These are phyloP conservation scores for Scaptomyza flava DNA, from an alignment of 2,888 invertebrate genomes.

Conservation along the genomic window DNA sequence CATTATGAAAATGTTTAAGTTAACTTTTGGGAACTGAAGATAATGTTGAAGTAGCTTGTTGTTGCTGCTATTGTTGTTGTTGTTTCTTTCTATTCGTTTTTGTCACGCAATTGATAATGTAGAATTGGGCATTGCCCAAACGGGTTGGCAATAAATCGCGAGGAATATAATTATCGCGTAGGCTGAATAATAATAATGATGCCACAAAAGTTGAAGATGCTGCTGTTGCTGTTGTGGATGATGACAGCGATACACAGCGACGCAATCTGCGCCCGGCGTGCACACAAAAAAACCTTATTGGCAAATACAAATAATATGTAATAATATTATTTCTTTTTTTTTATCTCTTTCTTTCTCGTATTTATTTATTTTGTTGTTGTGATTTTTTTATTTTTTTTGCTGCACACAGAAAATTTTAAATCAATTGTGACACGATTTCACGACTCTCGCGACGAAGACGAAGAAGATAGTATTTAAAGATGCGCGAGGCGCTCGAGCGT, in stretches of 20 bases:
- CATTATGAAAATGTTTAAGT: constrained; percentile 43
- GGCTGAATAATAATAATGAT: constrained; percentile 70
- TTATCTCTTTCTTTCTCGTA: constrained; percentile 35
- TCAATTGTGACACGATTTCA: constrained; percentile 79
- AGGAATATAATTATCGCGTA: constrained; percentile 72
- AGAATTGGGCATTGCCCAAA: constrained; percentile 75
- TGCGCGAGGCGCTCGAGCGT: constrained; percentile 68
- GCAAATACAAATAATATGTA: constrained; percentile 76
- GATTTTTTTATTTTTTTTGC: constrained; percentile 20
- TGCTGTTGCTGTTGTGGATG: constrained; percentile 15
- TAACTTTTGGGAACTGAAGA: constrained; percentile 29
- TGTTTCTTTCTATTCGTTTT: constrained; percentile 31
- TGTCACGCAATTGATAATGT: constrained; percentile 66
- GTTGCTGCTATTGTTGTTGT: constrained; percentile 14
- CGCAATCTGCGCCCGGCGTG: constrained; percentile 52
- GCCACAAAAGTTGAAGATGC: constrained; percentile 11
- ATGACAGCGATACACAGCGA: constrained; percentile 57
- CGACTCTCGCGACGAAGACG: constrained; percentile 51
- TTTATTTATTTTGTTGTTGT: constrained; percentile 35
- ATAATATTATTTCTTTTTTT: constrained; percentile 49
- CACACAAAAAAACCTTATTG: constrained; percentile 57
- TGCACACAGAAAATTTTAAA: constrained; percentile 63
- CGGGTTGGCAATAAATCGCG: constrained; percentile 28
- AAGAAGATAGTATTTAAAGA: constrained; percentile 14
- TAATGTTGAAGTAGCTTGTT: constrained; percentile 6